Percentiles rank a stretch among this genome's conserved stretches.
These are phyloP conservation scores for Ormyrus thymus DNA, from an alignment of 2,888 invertebrate genomes.

Conservation along the genomic window DNA sequence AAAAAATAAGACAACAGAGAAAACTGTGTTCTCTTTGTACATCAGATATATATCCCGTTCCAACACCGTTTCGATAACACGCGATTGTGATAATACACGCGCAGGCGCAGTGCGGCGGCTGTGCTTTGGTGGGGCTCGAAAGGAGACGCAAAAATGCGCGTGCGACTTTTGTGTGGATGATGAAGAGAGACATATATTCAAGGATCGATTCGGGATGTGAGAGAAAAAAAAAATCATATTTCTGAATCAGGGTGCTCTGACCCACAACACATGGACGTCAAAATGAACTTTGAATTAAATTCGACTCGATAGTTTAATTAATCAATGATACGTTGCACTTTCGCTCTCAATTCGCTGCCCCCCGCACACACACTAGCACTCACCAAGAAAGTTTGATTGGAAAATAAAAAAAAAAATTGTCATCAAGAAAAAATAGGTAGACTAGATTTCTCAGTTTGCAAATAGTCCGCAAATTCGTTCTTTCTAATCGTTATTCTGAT, in stretches of 20 bases:
- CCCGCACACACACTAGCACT: slow-evolving; percentile 55
- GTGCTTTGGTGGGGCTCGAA: slow-evolving; percentile 56
- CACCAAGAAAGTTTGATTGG: slow-evolving; percentile 52
- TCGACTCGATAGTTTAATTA: slow-evolving; percentile 59
- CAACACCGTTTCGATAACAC: slow-evolving; percentile 54
- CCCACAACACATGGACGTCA: slow-evolving; percentile 75
- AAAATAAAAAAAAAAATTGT: slow-evolving; percentile 41
- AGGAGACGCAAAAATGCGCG: slow-evolving; percentile 49
- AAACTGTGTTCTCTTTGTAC: slow-evolving; percentile 12
- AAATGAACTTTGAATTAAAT: slow-evolving; percentile 53
- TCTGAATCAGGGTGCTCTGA: slow-evolving; percentile 73
- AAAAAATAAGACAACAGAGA: not conserved
- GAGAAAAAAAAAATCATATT: slow-evolving; percentile 45
- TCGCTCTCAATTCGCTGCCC: slow-evolving; percentile 56
- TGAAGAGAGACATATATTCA: slow-evolving; percentile 32
- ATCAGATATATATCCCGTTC: slow-evolving; percentile 38
- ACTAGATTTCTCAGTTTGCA: slow-evolving; percentile 56
- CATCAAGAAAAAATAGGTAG: slow-evolving; percentile 30
- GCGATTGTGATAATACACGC: slow-evolving; percentile 12
- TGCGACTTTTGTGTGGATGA: slow-evolving; percentile 46
- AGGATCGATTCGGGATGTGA: slow-evolving; percentile 53
- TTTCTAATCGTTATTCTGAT: slow-evolving; percentile 1
- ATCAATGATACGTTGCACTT: slow-evolving; percentile 51
- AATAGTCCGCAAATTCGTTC: slow-evolving; percentile 70
- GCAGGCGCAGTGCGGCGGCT: slow-evolving; percentile 50